Conservation (phyloP, 2,797 vertebrate genomes). For the Poecilia gillii region DNA sequence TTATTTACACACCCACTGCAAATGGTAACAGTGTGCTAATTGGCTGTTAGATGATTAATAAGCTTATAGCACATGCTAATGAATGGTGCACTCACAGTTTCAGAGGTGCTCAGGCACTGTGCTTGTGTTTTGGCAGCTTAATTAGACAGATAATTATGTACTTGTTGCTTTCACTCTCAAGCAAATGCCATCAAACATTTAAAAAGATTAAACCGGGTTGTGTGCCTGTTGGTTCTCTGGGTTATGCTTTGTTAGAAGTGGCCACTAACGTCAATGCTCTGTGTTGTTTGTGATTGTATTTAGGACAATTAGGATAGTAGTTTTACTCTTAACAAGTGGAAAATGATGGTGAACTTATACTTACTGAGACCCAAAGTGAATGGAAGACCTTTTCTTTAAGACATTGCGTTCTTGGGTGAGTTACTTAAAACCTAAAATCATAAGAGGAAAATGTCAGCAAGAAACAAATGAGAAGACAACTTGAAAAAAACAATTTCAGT, state of each 20-base stretch:
- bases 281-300: constrained; percentile 11
- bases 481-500: neutral
- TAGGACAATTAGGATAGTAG: constrained; percentile 2
- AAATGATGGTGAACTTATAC: constrained; percentile 3
- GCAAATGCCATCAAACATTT: constrained; percentile 96
- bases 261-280: constrained; percentile 6
- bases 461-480: neutral
- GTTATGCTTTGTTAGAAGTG: constrained; percentile 36
- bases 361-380: neutral
- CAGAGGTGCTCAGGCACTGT: constrained; percentile 94
- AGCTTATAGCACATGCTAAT: constrained; percentile 98
- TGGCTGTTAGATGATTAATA: constrained; percentile 99
- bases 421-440: neutral
- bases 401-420: neutral
- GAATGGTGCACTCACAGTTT: constrained; percentile 92
- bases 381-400: neutral
- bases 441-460: neutral
- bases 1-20: constrained; percentile 98
- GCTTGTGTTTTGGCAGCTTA: constrained; percentile 98
- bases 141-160: constrained; percentile 99
- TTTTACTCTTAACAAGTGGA: constrained; percentile 10
- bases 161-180: constrained; percentile 95
- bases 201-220: constrained; percentile 90
- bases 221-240: constrained; percentile 64
- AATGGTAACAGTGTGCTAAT: constrained; percentile 99